Evolutionary conservation across 1,140 invertebrate genomes (phyloP), one percentile per base, ranked within the genome.

Genomic region (Ceratoteleas bidentatus): DNA sequence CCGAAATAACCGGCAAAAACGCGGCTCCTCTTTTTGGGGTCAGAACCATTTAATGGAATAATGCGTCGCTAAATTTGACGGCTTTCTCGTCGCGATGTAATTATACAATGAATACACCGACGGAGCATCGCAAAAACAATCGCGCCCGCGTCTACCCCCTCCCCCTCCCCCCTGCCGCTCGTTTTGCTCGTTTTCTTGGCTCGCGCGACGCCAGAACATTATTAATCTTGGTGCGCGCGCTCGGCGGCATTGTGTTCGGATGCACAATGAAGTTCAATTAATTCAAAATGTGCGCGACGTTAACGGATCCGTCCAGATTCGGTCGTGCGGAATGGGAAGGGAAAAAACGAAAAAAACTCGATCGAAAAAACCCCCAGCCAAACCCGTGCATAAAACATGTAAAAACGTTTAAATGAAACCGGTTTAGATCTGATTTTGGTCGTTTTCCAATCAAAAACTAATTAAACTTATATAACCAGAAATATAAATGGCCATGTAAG

Each of bases 231-330:
- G 60, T 54, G 60, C 66, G 72, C 66, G 72, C 58, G 69, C 69
- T 38, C 65, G 57, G 58, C 70, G 70, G 65, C 78, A 81, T 81
- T 81, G 70, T 81, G 76, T 66, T 75, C 73, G 66, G 52, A 49
- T 68, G 68, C 83, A 86, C 87, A 88, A 86, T 85, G 87, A 84
- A 85, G 78, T 81, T 74, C 70, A 81, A 81, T 74, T 81, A 81
- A 81, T 81, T 81, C 77, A 74, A 80, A 80, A 80, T 74, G 77
- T 74, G 40, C 77, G 77, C 77, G 77, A 80, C 77, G 77, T 64
- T 80, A 73, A 80, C 73, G 73, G 62, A 80, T 73, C 68, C 69
- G 69, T 62, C 62, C 69, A 52, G 62, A 68, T 75, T 70, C 32
- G 64, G 36, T 43, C 53, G 47, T 58, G 65, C 14, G 43, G 38